Conservation (phyloP, 2,888 invertebrate species). For the Athalia rosae region DNA sequence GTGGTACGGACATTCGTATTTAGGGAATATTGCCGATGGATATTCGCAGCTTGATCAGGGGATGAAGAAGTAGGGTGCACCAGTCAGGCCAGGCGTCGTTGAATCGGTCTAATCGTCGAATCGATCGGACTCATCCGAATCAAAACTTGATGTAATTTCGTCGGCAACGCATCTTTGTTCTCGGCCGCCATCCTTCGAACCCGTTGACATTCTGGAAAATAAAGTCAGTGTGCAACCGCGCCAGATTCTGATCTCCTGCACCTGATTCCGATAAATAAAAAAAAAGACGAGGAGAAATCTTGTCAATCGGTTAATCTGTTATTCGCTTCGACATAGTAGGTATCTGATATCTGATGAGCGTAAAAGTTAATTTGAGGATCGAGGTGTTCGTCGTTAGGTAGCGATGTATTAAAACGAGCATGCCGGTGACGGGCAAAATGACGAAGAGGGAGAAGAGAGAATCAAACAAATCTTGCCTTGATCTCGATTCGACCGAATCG, state of each 20-base stretch:
- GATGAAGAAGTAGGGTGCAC: too few species aligned
- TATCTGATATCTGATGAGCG: too few species aligned
- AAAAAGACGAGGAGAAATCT: too few species aligned
- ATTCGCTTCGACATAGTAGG: too few species aligned
- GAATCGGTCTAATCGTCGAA: conserved; percentile 56
- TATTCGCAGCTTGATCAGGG: too few species aligned
- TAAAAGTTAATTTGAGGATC: background rate
- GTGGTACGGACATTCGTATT: too few species aligned
- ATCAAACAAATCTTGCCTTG: conserved; percentile 28
- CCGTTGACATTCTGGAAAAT: conserved; percentile 59
- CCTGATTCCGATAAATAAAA: too few species aligned
- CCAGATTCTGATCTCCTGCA: too few species aligned
- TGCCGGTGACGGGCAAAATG: background rate
- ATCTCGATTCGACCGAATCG: conserved; percentile 18
- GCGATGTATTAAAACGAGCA: conserved; percentile 1
- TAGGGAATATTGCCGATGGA: too few species aligned
- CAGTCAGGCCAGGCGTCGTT: too few species aligned
- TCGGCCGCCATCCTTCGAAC: conserved; percentile 56
- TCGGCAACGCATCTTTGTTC: conserved; percentile 61
- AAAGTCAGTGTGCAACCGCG: conserved; percentile 21
- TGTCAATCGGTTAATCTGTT: too few species aligned
- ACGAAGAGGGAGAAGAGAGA: background rate
- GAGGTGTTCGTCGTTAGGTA: conserved; percentile 18
- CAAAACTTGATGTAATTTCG: conserved; percentile 63
- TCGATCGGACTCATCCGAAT: conserved; percentile 62